Base-by-base conservation (phyloP, 2,888 invertebrate species). In the Yponomeuta plumbellus region DNA sequence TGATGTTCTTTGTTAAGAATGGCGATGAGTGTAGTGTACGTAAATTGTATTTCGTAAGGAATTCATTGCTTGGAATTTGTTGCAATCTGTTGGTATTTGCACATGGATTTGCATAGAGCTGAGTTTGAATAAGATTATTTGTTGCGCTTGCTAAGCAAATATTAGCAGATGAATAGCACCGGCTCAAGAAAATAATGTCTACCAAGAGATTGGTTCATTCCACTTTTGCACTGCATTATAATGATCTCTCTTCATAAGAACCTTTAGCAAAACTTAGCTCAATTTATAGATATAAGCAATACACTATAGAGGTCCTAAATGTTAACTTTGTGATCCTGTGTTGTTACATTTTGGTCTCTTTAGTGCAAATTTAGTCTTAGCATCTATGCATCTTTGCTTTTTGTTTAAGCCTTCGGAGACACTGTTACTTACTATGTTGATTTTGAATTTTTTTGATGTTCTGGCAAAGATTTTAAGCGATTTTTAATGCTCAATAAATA, bases 241-340 rank as follows among this genome's bases (percentile, higher is more conserved):
- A 21, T 59, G 59, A 59, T 59, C 59, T 59, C 59, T 59, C 59
- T 59, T 59, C 59, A 23, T 52, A 44, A 44, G 58, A 58, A 8
- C 58, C 58, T 11, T 21, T 59, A 21, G 13, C 17, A 5, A 17
- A 13, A 23, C 13, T 61, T 61, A 34, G 61, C 61, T 61, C 61
- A 61, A 61, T 61, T 61, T 20, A 26, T 61, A 61, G 34, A 34
- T 61, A 61, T 61, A 61, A 61, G 61, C n/a, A 8, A 22, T 23
- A 13, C 20, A 59, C 11, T 20, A 5, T 59, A 11, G 21, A 59
- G 21, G 5, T 21, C 59, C 17, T 21, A 5, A 21, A 6, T 21
- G 13, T 21, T 59, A 23, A 21, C 11, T 8, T 59, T 59, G 59
- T 59, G 17, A 52, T 52, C 44, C 4, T 59, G 0, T 58, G 13